phyloP scores from a whole-genome alignment of 2,797 vertebrate genomes.

The Smutsia gigantea region DNA sequence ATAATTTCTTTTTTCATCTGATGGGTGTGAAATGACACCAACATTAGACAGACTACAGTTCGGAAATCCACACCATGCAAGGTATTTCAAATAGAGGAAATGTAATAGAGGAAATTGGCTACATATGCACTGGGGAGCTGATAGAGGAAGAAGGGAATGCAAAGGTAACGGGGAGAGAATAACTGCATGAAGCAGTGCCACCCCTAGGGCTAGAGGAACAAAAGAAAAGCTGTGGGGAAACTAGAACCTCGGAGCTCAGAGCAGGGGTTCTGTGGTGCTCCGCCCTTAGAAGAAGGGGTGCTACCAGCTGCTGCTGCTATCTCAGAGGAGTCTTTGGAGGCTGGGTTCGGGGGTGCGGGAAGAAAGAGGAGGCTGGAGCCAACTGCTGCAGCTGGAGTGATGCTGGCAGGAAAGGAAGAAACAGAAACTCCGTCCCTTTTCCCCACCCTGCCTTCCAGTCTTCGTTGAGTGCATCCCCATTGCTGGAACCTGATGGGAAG shows the following conservation, averaged over 20 bases:
- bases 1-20: not conserved
- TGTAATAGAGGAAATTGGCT: not conserved
- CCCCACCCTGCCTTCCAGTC: not conserved
- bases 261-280: not conserved
- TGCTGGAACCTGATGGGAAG: not conserved
- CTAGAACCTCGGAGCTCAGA: not conserved
- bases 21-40: not conserved
- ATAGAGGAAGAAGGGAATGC: not conserved
- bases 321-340: not conserved
- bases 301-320: not conserved
- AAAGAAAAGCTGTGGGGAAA: not conserved
- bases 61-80: not conserved
- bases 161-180: not conserved
- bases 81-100: conserved; percentile 6
- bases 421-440: not conserved
- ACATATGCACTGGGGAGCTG: not conserved
- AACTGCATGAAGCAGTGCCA: not conserved
- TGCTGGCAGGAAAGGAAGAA: conserved; percentile 12
- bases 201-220: not conserved
- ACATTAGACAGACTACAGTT: not conserved
- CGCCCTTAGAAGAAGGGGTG: not conserved
- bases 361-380: not conserved
- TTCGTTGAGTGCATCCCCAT: not conserved
- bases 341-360: not conserved
- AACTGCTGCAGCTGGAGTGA: not conserved